These are phyloP conservation scores for Cerastoderma edule DNA, from an alignment of 2,888 invertebrate species.

Conservation along the genomic window DNA sequence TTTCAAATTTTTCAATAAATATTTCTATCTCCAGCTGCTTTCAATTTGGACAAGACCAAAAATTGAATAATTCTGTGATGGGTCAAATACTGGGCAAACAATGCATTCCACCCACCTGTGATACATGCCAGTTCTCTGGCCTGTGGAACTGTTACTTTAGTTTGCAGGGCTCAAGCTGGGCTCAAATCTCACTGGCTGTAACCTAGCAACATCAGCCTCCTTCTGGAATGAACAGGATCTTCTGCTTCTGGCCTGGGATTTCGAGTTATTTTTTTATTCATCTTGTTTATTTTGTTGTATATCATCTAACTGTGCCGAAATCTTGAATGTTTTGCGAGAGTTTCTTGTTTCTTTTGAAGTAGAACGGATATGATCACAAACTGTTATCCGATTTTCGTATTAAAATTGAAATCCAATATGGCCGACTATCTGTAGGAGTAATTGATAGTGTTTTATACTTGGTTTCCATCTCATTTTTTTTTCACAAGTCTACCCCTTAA, in stretches of 20 bases:
- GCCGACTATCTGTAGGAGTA: background rate
- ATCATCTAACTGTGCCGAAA: too few species aligned
- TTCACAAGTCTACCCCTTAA: background rate
- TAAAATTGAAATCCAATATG: background rate
- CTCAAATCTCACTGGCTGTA: background rate
- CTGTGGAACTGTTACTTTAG: conserved; percentile 14
- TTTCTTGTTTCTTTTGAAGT: too few species aligned
- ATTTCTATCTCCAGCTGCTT: too few species aligned
- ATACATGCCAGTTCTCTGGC: background rate
- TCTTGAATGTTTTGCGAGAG: too few species aligned
- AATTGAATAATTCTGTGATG: too few species aligned
- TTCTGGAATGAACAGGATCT: conserved; percentile 17
- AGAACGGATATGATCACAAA: background rate
- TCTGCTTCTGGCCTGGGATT: too few species aligned
- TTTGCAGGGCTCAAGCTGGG: conserved; percentile 14
- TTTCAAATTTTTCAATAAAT: too few species aligned
- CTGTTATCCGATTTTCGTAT: background rate
- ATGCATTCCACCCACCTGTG: conserved; percentile 29
- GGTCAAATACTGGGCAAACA: conserved; percentile 24
- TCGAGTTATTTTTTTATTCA: too few species aligned
- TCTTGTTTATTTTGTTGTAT: too few species aligned
- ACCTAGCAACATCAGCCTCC: background rate
- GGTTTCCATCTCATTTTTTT: conserved; percentile 1
- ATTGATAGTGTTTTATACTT: conserved; percentile 6
- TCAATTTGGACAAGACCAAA: too few species aligned